These are phyloP conservation scores for Lophius piscatorius DNA, from an alignment of 2,113 vertebrate genomes.

Conservation along the genomic window DNA sequence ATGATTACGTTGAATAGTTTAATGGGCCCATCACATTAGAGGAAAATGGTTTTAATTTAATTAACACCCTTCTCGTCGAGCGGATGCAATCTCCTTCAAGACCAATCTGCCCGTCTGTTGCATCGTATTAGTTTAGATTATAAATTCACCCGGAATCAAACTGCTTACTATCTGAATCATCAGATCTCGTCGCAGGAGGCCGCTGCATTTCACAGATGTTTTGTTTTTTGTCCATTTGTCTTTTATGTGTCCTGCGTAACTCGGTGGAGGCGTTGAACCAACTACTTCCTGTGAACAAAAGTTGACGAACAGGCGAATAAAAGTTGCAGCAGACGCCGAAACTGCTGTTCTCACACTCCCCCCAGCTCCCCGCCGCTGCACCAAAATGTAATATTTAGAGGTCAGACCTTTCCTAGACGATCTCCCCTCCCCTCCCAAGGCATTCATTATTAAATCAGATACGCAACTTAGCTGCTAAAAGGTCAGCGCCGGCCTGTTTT, in stretches of 20 bases:
- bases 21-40: conserved; percentile 24
- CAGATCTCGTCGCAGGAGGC: no score
- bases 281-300: conserved; percentile 7
- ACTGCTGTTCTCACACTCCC: conserved; percentile 26
- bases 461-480: conserved; percentile 64
- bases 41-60: conserved; percentile 41
- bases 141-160: conserved; percentile 3
- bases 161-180: background rate
- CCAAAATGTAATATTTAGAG: conserved; percentile 67
- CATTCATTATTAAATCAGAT: conserved; percentile 70
- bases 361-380: conserved; percentile 21
- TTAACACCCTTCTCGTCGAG: background rate
- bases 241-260: no score
- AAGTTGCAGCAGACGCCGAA: conserved; percentile 16
- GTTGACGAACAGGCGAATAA: conserved; percentile 17
- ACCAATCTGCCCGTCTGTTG: conserved; percentile 10
- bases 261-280: background rate
- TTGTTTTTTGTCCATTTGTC: no score
- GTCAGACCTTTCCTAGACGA: conserved; percentile 43
- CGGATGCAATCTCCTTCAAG: conserved; percentile 16
- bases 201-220: no score
- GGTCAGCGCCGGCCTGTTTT: conserved; percentile 63
- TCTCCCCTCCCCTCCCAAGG: conserved; percentile 22
- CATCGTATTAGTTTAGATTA: conserved; percentile 9
- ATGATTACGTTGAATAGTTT: conserved; percentile 39